phyloP scores from a whole-genome alignment of 1,140 invertebrate species.

The Caenorhabditis remanei region DNA sequence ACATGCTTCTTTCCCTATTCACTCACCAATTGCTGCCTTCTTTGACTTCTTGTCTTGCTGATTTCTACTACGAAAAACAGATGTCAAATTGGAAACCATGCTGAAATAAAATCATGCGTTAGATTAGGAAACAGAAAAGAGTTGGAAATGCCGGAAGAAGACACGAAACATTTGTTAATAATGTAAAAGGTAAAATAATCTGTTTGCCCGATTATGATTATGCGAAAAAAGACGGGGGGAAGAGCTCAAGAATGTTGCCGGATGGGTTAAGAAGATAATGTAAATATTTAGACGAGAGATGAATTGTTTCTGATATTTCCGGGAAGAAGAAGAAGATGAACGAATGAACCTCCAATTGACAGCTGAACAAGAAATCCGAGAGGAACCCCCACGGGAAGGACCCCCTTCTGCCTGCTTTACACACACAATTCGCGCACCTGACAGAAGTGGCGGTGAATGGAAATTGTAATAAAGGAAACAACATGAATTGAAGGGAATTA shows the following conservation, averaged over 20 bases:
- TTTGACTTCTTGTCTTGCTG: neutral
- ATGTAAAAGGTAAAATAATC: slow-evolving; percentile 44
- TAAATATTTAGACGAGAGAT: slow-evolving; percentile 48
- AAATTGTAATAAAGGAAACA: slow-evolving; percentile 20
- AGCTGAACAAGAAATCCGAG: slow-evolving; percentile 5
- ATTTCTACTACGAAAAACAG: slow-evolving; percentile 49
- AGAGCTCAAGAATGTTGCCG: neutral
- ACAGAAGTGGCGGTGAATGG: neutral
- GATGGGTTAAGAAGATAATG: neutral
- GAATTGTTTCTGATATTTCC: slow-evolving; percentile 18
- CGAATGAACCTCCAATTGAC: neutral
- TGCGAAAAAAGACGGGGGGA: neutral
- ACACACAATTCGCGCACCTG: slow-evolving; percentile 27
- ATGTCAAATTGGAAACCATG: slow-evolving; percentile 45
- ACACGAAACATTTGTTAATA: slow-evolving; percentile 2
- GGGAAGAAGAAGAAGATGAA: neutral
- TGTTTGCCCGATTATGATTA: slow-evolving; percentile 35
- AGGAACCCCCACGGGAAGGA: neutral
- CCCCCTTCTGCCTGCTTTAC: slow-evolving; percentile 19
- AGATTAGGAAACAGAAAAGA: neutral
- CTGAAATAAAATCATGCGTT: slow-evolving; percentile 5
- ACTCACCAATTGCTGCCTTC: too few relatives aligned
- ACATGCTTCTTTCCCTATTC: too few relatives aligned
- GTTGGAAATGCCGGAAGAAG: neutral
- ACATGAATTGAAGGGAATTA: slow-evolving; percentile 32